Conservation (phyloP, 1,140 invertebrate species). For the Ctenoplectra terminalis region DNA sequence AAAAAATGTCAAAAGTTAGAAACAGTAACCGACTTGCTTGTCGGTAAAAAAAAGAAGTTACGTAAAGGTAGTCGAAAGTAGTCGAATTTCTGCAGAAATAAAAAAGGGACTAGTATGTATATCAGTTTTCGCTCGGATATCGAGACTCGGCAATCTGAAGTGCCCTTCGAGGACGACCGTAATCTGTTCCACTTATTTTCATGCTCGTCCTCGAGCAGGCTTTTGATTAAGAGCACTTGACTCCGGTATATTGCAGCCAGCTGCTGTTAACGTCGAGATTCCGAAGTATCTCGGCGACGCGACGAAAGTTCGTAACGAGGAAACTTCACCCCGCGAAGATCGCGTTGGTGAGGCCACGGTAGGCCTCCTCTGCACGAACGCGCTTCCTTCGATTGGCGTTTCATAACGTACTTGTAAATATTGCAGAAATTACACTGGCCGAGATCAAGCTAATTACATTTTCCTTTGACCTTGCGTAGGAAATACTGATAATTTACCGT, state of each 20-base stretch:
- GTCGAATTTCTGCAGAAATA: too few relatives aligned
- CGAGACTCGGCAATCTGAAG: conserved; percentile 15
- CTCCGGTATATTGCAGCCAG: conserved; percentile 40
- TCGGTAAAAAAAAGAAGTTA: too few relatives aligned
- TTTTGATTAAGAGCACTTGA: conserved; percentile 47
- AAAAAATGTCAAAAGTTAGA: too few relatives aligned
- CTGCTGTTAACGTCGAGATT: conserved; percentile 43
- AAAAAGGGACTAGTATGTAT: too few relatives aligned
- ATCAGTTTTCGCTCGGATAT: conserved; percentile 6
- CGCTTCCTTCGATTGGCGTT: background rate
- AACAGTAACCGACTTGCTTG: too few relatives aligned
- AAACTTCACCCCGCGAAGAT: conserved; percentile 38
- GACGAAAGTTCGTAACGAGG: conserved; percentile 41
- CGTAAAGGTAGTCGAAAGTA: too few relatives aligned
- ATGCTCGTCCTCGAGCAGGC: conserved; percentile 27
- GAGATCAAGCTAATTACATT: too few relatives aligned
- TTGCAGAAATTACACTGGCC: too few relatives aligned
- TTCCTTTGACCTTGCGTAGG: too few relatives aligned
- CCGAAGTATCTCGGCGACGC: conserved; percentile 13
- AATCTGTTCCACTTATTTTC: conserved; percentile 51
- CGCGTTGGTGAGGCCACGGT: background rate
- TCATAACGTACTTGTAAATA: too few relatives aligned
- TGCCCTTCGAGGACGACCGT: conserved; percentile 29
- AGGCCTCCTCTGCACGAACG: background rate
- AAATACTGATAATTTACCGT: too few relatives aligned